Evolutionary conservation across 2,797 vertebrate species (phyloP), one percentile per base, ranked within the genome.

Genomic region (Cynopterus sphinx): DNA sequence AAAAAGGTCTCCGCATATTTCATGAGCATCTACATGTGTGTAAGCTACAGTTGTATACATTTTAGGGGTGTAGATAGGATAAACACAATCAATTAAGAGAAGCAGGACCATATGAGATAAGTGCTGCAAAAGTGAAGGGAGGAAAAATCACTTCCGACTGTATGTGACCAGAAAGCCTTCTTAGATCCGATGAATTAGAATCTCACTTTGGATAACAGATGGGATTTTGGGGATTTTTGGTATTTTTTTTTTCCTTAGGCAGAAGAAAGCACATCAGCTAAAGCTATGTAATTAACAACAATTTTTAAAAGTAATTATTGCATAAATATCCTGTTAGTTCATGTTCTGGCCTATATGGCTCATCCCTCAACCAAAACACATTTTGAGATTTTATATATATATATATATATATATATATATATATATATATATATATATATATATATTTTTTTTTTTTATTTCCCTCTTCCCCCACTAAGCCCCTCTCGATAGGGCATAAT

Each of bases 221-320:
- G 71, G 55, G 33, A 77, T 36, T 88, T 53, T 39, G 3, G 75
- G 15, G 41, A 81, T 59, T 91, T 77, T 49, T 49, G 46, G 13
- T 9, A 1, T 68, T 90, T 90, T 83, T 39, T 68, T 73, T 49
- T 75, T 24, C 13, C 49, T 33, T 82, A 71, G 79, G 43, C 67
- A 77, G 82, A 93, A 74, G 68, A 89, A 91, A 70, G 59, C 70
- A 43, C 6, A 57, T 90, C 75, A 74, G n/a, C 4, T 24, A 82
- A 68, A 91, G 26, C 79, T 79, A 43, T 73, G 28, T 57, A 73
- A 67, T 84, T 57, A 85, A 53, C 10, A 68, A 36, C 10, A 22
- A 67, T 89, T 82, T 53, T 86, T 74, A 82, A 92, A 84, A 91
- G 75, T 63, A 53, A 61, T 70, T 70, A 51, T 39, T 88, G 49